phyloP scores from a whole-genome alignment of 2,113 vertebrate species.

The Loxodonta africana region DNA sequence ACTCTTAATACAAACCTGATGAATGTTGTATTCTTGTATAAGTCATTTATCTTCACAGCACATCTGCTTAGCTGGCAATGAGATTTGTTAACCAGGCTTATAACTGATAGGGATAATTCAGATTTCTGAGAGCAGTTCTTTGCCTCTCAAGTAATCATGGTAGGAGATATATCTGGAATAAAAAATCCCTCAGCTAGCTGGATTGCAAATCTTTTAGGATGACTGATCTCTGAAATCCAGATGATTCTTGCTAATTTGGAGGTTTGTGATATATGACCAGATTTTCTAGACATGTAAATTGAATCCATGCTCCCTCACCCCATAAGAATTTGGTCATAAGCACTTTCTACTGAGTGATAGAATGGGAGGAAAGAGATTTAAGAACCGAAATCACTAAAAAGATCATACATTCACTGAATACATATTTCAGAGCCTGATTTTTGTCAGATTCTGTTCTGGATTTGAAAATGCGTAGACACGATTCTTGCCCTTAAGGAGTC shows the following conservation, averaged over 20 bases:
- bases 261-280: neutral
- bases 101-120: neutral
- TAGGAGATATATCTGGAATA: neutral
- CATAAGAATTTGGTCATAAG: neutral
- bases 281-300: neutral
- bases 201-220: neutral
- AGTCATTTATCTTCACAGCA: neutral
- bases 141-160: neutral
- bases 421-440: neutral
- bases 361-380: neutral
- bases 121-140: neutral
- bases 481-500: neutral
- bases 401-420: neutral
- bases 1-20: neutral
- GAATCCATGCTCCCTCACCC: neutral
- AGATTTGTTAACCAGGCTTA: neutral
- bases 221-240: neutral
- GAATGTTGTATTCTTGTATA: neutral
- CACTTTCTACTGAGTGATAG: neutral
- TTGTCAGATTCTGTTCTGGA: neutral
- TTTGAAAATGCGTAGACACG: neutral
- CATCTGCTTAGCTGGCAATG: neutral
- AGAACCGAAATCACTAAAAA: neutral
- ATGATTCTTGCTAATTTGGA: constrained; percentile 5
- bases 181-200: neutral